phyloP scores from a whole-genome alignment of 2,888 invertebrate species.

The Thelaira solivaga region DNA sequence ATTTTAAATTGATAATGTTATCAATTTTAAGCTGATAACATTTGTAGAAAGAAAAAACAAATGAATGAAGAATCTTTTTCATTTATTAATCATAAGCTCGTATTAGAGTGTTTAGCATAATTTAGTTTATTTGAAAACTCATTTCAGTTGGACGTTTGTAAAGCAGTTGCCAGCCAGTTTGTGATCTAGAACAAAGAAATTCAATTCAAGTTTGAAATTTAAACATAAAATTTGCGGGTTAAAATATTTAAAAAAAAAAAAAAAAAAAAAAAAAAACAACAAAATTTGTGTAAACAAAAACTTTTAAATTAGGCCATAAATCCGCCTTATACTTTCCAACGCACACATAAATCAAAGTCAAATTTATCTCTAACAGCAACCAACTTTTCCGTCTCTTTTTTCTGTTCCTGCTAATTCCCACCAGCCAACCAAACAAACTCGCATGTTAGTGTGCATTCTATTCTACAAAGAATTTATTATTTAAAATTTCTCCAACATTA shows the following conservation, averaged over 20 bases:
- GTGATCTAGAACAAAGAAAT: constrained; percentile 18
- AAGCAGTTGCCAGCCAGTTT: constrained; percentile 17
- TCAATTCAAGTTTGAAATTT: constrained; percentile 37
- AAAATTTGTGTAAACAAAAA: constrained; percentile 18
- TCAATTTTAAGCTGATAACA: constrained; percentile 35
- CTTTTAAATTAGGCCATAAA: not conserved
- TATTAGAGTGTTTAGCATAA: constrained; percentile 23
- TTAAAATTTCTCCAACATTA: constrained; percentile 16
- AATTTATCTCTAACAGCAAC: constrained; percentile 40
- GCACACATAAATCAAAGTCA: constrained; percentile 56
- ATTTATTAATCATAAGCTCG: not conserved
- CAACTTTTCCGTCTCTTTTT: constrained; percentile 18
- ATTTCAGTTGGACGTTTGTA: constrained; percentile 34
- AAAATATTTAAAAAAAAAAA: not conserved
- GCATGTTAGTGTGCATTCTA: constrained; percentile 4
- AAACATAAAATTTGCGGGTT: constrained; percentile 4
- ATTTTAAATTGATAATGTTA: constrained; percentile 46
- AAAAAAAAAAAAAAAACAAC: not conserved
- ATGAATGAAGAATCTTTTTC: not conserved
- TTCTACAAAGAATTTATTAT: constrained; percentile 29
- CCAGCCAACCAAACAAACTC: too few relatives aligned
- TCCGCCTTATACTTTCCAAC: not conserved
- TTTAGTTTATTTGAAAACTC: constrained; percentile 49
- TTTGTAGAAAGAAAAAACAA: not conserved
- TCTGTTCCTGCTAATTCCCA: not conserved